These are phyloP conservation scores for Sialis fuliginosa DNA, from an alignment of 2,888 invertebrate genomes.

Conservation along the genomic window DNA sequence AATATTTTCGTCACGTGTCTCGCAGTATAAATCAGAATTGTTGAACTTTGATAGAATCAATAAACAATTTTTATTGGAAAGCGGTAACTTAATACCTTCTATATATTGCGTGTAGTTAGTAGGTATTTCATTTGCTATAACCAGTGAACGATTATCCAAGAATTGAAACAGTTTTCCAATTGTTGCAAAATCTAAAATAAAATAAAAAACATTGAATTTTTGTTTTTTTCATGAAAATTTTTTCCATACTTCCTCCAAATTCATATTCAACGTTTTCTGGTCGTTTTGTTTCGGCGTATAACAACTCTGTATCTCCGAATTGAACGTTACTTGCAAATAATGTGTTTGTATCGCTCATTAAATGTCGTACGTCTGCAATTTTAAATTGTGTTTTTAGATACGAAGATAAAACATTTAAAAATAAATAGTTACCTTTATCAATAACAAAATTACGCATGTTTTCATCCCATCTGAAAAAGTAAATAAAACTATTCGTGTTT, in stretches of 20 bases:
- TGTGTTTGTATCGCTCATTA: neutral
- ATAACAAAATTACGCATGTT: neutral
- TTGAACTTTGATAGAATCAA: conserved; percentile 3
- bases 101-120: conserved; percentile 6
- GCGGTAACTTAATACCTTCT: conserved; percentile 1
- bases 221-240: neutral
- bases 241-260: neutral
- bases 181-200: neutral
- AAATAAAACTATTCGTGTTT: neutral
- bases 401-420: too few relatives aligned
- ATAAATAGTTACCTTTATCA: neutral
- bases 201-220: too few relatives aligned
- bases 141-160: neutral
- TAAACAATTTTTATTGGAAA: conserved; percentile 5
- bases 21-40: conserved; percentile 5
- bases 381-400: neutral
- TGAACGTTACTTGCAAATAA: too few relatives aligned
- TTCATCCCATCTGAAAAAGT: neutral
- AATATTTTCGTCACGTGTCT: conserved; percentile 3
- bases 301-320: too few relatives aligned
- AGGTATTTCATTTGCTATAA: neutral
- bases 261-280: neutral
- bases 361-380: neutral
- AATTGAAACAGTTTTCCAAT: neutral
- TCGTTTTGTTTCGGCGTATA: neutral